These are phyloP conservation scores for Ischnus inquisitorius DNA, from an alignment of 2,888 invertebrate species.

Conservation along the genomic window DNA sequence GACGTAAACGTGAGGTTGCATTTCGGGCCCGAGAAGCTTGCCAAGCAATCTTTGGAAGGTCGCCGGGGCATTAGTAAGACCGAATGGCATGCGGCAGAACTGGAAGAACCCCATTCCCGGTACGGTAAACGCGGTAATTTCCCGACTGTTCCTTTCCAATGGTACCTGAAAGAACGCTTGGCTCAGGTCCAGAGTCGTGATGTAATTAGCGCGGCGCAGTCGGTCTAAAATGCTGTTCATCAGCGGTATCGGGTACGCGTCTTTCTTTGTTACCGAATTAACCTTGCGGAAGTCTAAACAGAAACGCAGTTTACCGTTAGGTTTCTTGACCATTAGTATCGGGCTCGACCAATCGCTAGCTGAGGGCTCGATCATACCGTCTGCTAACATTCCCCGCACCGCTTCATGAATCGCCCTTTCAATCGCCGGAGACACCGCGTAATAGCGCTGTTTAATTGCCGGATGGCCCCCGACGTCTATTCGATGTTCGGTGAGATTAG, in stretches of 20 bases:
- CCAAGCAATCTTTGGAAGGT: conserved; percentile 77
- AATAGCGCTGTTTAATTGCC: conserved; percentile 26
- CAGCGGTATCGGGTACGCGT: conserved; percentile 68
- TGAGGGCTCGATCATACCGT: conserved; percentile 28
- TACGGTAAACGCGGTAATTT: conserved; percentile 76
- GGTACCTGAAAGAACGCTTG: conserved; percentile 70
- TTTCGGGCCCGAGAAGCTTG: conserved; percentile 69
- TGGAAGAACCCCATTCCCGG: conserved; percentile 74
- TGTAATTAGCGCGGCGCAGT: conserved; percentile 68
- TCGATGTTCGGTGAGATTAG: background rate
- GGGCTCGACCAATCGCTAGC: conserved; percentile 34
- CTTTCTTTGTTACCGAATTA: conserved; percentile 74
- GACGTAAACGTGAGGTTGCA: conserved; percentile 56
- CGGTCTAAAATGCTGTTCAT: conserved; percentile 74
- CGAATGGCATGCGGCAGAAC: conserved; percentile 77
- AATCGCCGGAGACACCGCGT: conserved; percentile 24
- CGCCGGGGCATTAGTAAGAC: conserved; percentile 74
- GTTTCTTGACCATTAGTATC: conserved; percentile 33
- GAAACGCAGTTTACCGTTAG: background rate
- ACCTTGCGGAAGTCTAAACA: conserved; percentile 41
- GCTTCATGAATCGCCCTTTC: conserved; percentile 19
- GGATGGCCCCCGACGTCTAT: conserved; percentile 27
- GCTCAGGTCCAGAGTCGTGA: conserved; percentile 69
- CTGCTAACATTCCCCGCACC: conserved; percentile 23
- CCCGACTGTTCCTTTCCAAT: conserved; percentile 57